Evolutionary conservation across 1,140 invertebrate species (phyloP).

Genomic region (Drosophila quadrilineata): DNA sequence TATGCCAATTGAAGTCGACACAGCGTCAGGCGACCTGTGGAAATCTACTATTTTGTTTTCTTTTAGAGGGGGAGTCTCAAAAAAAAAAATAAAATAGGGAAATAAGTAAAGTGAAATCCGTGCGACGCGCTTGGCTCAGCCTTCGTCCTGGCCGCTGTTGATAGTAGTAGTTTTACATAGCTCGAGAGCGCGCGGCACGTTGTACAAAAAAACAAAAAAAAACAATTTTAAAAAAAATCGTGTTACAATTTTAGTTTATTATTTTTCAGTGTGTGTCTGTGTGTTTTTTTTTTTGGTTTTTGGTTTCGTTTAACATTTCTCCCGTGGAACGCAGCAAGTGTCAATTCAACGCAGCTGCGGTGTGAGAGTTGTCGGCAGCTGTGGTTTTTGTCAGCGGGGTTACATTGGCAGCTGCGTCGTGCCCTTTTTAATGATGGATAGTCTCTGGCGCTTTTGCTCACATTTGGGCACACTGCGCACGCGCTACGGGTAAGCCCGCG

Average conservation of each 20-base stretch:
- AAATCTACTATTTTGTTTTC: no score
- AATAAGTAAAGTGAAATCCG: conserved; percentile 24
- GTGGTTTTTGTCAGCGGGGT: conserved; percentile 40
- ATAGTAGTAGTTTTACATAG: conserved; percentile 39
- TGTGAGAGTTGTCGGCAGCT: no score
- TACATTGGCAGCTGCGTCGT: conserved; percentile 29
- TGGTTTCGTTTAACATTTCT: conserved; percentile 54
- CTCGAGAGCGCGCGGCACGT: conserved; percentile 61
- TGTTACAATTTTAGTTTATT: conserved; percentile 40
- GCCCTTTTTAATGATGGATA: conserved; percentile 55
- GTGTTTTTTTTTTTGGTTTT: neutral
- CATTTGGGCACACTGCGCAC: conserved; percentile 55
- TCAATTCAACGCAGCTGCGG: conserved; percentile 36
- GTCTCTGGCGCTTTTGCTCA: conserved; percentile 67
- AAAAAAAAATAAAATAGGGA: conserved; percentile 2
- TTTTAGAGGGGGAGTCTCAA: no score
- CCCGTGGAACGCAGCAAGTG: conserved; percentile 35
- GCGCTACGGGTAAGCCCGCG: conserved; percentile 64
- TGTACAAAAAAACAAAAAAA: conserved; percentile 14
- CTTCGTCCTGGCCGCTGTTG: neutral
- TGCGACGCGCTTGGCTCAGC: conserved; percentile 10
- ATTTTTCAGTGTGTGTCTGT: conserved; percentile 3
- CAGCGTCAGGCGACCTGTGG: no score
- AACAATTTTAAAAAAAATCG: no score
- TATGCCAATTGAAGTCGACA: no score